Evolutionary conservation across 2,888 invertebrate genomes (phyloP), one percentile per base, ranked within the genome.

Genomic region (Nesidiocoris tenuis): DNA sequence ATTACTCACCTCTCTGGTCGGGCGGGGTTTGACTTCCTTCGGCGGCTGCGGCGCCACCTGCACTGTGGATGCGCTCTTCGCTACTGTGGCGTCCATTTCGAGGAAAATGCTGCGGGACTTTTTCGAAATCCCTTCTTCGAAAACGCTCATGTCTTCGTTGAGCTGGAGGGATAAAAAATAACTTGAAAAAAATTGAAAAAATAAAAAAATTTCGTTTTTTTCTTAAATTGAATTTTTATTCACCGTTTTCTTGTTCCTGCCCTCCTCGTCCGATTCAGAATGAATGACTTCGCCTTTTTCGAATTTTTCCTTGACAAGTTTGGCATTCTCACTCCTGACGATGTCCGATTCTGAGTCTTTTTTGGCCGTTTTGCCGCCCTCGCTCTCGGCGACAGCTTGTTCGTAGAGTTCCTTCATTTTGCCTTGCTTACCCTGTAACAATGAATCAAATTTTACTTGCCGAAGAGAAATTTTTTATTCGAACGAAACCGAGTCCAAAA

Each of bases 341-440:
- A 86, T 85, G 76, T 86, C 85, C 17, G 86, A 83, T 77, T 85
- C 85, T 78, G 87, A 84, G 77, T 87, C 82, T 1, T 87, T 87
- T 75, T 87, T 83, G 54, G 89, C 87, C 65, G 87, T 71, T 65
- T 75, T 76, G 0, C 78, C 77, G 0, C 78, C 78, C 83, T 92
- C 93, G 77, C 91, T 92, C 81, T 92, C 93, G 80, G 90, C 89
- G 0, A 95, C 92, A 0, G 95, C 95, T 82, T 94, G 94, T 82
- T 95, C 95, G 83, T 95, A 95, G 87, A 93, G 90, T 82, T 95
- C 95, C 83, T 95, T 95, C 85, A 95, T 92, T 82, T 93, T 93
- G 0, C 90, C 93, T 85, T 94, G 94, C 83, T 94, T 94, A 12
- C 94, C 94, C 91, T 91, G 84, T 17, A 85, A 85, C 67, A 24